phyloP scores from a whole-genome alignment of 2,888 invertebrate genomes.

The Pecten maximus region DNA sequence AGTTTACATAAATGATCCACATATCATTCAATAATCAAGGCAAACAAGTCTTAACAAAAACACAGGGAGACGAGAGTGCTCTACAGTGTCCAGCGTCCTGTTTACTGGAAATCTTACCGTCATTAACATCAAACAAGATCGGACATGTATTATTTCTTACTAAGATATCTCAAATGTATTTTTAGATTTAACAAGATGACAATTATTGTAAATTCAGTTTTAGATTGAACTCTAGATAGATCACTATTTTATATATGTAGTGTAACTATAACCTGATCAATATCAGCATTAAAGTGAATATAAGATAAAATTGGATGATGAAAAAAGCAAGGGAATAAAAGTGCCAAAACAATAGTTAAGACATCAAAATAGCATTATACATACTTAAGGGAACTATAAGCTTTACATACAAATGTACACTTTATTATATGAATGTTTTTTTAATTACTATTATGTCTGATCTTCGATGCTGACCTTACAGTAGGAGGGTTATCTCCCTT shows the following conservation, averaged over 20 bases:
- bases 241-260: no score
- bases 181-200: background rate
- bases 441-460: no score
- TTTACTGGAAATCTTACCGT: background rate
- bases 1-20: conserved; percentile 4
- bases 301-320: background rate
- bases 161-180: background rate
- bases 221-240: background rate
- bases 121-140: no score
- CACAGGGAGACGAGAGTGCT: background rate
- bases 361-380: background rate
- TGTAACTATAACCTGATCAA: no score
- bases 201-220: background rate
- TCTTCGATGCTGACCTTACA: no score
- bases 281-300: background rate
- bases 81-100: background rate
- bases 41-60: conserved; percentile 32
- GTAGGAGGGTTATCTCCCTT: no score
- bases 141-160: background rate
- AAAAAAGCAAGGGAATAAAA: background rate
- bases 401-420: no score
- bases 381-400: background rate
- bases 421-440: no score
- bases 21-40: background rate
- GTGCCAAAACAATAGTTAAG: background rate